Conservation (phyloP, 2,113 vertebrate species). For the Acrocephalus arundinaceus region DNA sequence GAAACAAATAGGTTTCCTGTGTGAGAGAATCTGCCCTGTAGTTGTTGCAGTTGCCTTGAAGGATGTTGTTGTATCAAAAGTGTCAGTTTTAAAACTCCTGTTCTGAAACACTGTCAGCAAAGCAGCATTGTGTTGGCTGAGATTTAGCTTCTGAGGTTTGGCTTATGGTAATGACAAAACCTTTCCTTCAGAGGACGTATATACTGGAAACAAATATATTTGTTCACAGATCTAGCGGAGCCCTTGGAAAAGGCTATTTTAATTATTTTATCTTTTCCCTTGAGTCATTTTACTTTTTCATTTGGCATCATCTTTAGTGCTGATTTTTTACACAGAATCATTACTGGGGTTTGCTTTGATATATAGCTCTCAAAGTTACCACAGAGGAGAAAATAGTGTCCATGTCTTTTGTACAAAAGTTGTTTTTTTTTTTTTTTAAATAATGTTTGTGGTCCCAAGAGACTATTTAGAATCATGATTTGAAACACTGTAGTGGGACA, state of each 20-base stretch:
- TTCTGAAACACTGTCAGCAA: background rate
- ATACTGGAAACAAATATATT: background rate
- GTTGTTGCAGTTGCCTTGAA: background rate
- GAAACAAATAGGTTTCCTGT: background rate
- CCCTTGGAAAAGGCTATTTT: background rate
- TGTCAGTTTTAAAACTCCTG: background rate
- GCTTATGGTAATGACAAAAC: background rate
- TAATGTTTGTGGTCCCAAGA: background rate
- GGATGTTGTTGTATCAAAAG: background rate
- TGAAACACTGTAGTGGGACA: background rate
- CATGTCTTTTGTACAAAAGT: background rate
- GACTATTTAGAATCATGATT: background rate
- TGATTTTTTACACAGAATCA: background rate
- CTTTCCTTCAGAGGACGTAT: background rate
- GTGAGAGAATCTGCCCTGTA: background rate
- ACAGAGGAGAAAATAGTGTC: background rate
- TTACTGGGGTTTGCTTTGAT: background rate
- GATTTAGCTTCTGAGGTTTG: background rate
- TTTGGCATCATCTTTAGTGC: background rate
- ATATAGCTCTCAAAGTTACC: background rate
- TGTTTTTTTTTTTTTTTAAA: background rate
- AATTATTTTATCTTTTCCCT: background rate
- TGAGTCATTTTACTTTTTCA: background rate
- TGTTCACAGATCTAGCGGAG: rapidly evolving
- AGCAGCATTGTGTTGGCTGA: background rate